Evolutionary conservation across 2,888 invertebrate genomes (phyloP).

Genomic region (Marasmarcha lunaedactyla): DNA sequence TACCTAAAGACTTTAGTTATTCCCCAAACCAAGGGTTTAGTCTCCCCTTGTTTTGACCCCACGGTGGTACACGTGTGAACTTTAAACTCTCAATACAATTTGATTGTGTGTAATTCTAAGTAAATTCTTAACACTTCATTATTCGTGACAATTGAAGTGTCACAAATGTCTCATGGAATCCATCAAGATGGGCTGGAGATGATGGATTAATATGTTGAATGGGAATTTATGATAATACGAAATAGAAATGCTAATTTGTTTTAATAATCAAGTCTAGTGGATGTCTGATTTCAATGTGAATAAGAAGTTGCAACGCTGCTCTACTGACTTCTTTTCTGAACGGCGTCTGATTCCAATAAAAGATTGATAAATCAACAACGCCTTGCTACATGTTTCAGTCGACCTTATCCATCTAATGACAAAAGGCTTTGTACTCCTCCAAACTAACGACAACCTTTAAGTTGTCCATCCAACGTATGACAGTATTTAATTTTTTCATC

Average conservation of each 20-base stretch:
- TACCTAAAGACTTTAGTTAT: too few species aligned
- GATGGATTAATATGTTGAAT: slow-evolving; percentile 55
- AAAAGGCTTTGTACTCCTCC: too few species aligned
- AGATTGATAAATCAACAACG: too few species aligned
- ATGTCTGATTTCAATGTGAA: too few species aligned
- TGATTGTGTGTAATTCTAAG: slow-evolving; percentile 32
- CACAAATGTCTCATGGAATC: slow-evolving; percentile 51
- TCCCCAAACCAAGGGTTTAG: too few species aligned
- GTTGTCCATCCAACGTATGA: too few species aligned
- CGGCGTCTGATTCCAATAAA: too few species aligned
- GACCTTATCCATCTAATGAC: too few species aligned
- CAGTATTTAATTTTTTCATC: neutral
- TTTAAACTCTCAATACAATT: slow-evolving; percentile 30
- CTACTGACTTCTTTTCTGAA: too few species aligned
- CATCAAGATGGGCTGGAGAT: slow-evolving; percentile 35
- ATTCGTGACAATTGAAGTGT: slow-evolving; percentile 53
- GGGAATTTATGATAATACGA: slow-evolving; percentile 52
- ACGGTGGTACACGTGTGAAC: slow-evolving; percentile 58
- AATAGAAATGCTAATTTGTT: slow-evolving; percentile 58
- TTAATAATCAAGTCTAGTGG: slow-evolving; percentile 42
- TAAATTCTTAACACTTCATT: slow-evolving; percentile 33
- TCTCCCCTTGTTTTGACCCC: slow-evolving; percentile 34
- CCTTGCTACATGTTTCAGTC: too few species aligned
- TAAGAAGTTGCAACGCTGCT: too few species aligned
- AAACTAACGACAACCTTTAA: too few species aligned